phyloP scores from a whole-genome alignment of 2,888 invertebrate genomes.

The Chirona hameri region DNA sequence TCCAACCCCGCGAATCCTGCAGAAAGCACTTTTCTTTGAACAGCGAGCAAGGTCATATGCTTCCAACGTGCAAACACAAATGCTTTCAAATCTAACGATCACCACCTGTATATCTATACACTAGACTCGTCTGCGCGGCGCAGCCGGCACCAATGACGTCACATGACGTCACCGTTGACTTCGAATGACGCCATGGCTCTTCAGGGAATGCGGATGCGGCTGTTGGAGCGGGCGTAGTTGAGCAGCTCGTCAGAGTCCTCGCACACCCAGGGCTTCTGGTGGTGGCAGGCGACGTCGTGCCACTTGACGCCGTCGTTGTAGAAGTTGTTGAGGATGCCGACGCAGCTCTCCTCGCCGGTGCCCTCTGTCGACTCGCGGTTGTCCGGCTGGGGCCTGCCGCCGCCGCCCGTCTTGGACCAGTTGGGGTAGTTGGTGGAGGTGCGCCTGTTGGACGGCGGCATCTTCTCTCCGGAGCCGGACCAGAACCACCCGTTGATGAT shows the following conservation, averaged over 20 bases:
- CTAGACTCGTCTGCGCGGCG: no score
- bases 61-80: no score
- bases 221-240: constrained; percentile 71
- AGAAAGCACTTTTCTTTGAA: no score
- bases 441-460: constrained; percentile 74
- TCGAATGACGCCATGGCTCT: no score
- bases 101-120: no score
- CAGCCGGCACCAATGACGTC: no score
- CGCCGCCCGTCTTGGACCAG: constrained; percentile 39
- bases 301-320: constrained; percentile 90
- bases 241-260: constrained; percentile 85
- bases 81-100: no score
- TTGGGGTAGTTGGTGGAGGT: constrained; percentile 34
- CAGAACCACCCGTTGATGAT: constrained; percentile 90
- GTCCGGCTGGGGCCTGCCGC: constrained; percentile 39
- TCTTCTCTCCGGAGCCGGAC: constrained; percentile 88
- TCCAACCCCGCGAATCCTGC: no score
- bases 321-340: constrained; percentile 83
- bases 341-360: constrained; percentile 78
- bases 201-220: constrained; percentile 37
- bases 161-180: neutral
- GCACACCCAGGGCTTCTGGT: constrained; percentile 86
- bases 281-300: constrained; percentile 92
- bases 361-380: constrained; percentile 39
- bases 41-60: no score